Percentiles rank a stretch among this genome's conserved stretches.
These are phyloP conservation scores for Stenchaetothrips biformis DNA, from an alignment of 2,888 invertebrate species.

Conservation along the genomic window DNA sequence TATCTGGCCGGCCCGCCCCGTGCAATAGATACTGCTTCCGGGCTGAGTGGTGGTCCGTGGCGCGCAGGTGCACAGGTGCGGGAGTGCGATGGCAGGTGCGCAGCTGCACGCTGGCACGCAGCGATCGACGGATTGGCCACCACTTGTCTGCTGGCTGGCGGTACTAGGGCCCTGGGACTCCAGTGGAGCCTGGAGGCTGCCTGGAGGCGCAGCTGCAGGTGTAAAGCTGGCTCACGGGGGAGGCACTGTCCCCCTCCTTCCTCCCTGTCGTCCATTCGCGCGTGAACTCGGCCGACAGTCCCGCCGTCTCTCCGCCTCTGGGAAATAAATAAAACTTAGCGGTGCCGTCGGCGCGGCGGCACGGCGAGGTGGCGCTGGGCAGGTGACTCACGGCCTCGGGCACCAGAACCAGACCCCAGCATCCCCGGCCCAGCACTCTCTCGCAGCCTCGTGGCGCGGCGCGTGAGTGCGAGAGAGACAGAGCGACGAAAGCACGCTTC, in stretches of 20 bases:
- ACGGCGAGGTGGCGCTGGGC: not conserved
- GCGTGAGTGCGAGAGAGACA: not conserved
- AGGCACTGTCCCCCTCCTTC: not conserved
- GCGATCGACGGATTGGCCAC: too few relatives aligned
- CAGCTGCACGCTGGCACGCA: too few relatives aligned
- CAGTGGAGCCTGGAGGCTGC: too few relatives aligned
- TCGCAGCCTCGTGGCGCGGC: not conserved
- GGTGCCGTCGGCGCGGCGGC: not conserved
- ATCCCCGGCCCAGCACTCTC: not conserved
- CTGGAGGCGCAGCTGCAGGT: not conserved
- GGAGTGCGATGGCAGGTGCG: too few relatives aligned
- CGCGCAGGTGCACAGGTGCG: too few relatives aligned
- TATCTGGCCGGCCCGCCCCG: not conserved
- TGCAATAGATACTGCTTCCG: not conserved
- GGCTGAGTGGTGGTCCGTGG: too few relatives aligned
- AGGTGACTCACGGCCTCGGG: not conserved
- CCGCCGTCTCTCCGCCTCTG: not conserved
- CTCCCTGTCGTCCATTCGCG: not conserved
- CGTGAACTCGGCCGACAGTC: not conserved
- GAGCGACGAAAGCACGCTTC: too few relatives aligned
- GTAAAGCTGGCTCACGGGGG: not conserved
- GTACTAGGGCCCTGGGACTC: too few relatives aligned
- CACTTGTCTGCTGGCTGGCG: too few relatives aligned
- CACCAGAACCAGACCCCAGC: not conserved
- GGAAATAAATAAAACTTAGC: not conserved